Conservation (phyloP, 2,888 invertebrate genomes). For the Alentia gelatinosa region DNA sequence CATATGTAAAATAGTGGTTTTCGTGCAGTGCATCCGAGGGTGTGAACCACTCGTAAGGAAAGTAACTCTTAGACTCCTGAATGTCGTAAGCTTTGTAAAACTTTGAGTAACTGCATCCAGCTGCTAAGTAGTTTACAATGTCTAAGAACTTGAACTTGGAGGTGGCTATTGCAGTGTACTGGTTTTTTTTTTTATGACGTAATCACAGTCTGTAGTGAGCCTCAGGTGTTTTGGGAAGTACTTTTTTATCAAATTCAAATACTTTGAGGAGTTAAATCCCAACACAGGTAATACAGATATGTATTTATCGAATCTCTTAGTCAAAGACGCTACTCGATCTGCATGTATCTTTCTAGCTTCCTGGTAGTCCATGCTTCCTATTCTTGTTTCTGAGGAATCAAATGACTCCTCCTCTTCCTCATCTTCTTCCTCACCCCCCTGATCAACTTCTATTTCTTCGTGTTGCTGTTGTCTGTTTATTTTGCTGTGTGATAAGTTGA, state of each 20-base stretch:
- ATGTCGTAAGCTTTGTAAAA: background rate
- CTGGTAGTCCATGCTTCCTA: background rate
- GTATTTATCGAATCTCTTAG: background rate
- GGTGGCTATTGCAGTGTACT: background rate
- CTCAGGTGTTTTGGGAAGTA: background rate
- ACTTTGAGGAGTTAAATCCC: background rate
- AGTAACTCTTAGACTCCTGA: background rate
- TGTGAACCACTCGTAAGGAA: background rate
- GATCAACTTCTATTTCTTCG: background rate
- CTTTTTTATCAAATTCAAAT: background rate
- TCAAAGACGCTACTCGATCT: background rate
- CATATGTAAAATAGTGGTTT: too few species aligned
- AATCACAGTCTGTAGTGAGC: background rate
- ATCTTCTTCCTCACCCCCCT: background rate
- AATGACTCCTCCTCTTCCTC: too few species aligned
- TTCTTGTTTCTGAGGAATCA: too few species aligned
- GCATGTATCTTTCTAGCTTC: background rate
- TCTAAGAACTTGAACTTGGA: background rate
- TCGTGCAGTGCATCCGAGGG: too few species aligned
- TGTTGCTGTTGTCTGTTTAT: background rate
- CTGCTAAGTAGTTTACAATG: background rate
- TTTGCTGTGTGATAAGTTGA: background rate
- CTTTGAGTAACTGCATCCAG: background rate
- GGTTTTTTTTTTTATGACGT: background rate
- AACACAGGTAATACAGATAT: background rate